Percentiles rank a stretch among this genome's conserved stretches.
Conservation (phyloP, 2,888 invertebrate genomes). For the Proisotoma minuta region DNA sequence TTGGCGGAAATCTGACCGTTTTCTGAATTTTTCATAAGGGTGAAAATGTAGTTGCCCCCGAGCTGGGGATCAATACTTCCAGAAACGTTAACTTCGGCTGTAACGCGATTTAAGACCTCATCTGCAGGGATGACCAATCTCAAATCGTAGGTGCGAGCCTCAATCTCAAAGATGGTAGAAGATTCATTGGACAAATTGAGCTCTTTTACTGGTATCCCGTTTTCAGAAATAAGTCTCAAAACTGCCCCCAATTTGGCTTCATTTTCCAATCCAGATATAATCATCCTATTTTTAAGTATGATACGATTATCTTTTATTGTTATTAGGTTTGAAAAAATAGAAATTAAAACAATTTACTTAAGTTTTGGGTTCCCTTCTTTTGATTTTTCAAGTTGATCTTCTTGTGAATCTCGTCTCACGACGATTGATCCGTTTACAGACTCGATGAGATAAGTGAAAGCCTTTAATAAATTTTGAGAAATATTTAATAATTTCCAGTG, state of each 20-base stretch:
- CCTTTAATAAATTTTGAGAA: too few species aligned
- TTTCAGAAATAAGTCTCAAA: neutral
- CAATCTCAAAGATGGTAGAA: neutral
- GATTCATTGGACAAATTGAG: neutral
- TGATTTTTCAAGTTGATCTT: slow-evolving; percentile 57
- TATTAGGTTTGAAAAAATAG: neutral
- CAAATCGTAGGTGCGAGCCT: neutral
- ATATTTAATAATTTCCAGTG: too few species aligned
- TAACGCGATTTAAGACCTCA: neutral
- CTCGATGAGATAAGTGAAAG: slow-evolving; percentile 21
- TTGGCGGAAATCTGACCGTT: slow-evolving; percentile 53
- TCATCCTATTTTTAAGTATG: slow-evolving; percentile 1
- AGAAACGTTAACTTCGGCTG: neutral
- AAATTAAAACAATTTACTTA: slow-evolving; percentile 52
- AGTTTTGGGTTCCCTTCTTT: slow-evolving; percentile 61
- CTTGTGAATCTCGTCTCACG: neutral
- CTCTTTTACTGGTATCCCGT: neutral
- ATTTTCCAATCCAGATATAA: slow-evolving; percentile 2
- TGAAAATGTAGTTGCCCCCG: slow-evolving; percentile 60
- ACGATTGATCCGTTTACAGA: slow-evolving; percentile 4
- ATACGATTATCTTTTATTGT: too few species aligned
- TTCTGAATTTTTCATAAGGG: slow-evolving; percentile 51
- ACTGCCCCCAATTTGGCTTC: neutral
- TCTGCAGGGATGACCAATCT: neutral
- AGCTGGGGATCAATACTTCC: slow-evolving; percentile 52